phyloP scores from a whole-genome alignment of 2,113 vertebrate species.

The Xenus cinereus region DNA sequence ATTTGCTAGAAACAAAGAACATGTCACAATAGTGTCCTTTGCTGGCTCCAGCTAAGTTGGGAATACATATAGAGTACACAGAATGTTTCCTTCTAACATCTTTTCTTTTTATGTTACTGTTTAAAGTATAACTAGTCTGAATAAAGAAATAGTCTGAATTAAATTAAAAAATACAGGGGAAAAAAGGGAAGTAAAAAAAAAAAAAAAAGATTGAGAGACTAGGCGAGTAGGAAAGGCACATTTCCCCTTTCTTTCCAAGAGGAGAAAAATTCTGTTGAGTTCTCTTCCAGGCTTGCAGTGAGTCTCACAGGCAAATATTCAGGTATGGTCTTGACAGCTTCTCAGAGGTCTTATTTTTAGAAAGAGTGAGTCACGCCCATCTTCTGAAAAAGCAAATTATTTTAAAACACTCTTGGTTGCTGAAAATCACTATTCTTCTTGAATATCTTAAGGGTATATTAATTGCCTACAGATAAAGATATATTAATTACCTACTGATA shows the following conservation, averaged over 20 bases:
- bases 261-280: background rate
- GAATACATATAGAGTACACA: background rate
- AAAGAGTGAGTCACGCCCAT: background rate
- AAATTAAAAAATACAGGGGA: background rate
- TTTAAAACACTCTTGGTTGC: background rate
- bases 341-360: background rate
- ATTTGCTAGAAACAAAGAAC: background rate
- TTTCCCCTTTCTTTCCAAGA: background rate
- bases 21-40: background rate
- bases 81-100: background rate
- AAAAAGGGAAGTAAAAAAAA: background rate
- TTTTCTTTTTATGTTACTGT: background rate
- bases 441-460: constrained; percentile 5
- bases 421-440: constrained; percentile 38
- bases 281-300: background rate
- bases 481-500: constrained; percentile 60
- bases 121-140: background rate
- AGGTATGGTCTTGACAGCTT: background rate
- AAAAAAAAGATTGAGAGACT: background rate
- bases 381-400: constrained; percentile 16
- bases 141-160: background rate
- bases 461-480: constrained; percentile 58
- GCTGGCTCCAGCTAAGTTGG: background rate
- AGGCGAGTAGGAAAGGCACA: background rate
- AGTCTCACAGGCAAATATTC: background rate